Percentiles rank a stretch among this genome's conserved stretches.
Conservation (phyloP, 2,888 invertebrate genomes). For the Perdita meconis region DNA sequence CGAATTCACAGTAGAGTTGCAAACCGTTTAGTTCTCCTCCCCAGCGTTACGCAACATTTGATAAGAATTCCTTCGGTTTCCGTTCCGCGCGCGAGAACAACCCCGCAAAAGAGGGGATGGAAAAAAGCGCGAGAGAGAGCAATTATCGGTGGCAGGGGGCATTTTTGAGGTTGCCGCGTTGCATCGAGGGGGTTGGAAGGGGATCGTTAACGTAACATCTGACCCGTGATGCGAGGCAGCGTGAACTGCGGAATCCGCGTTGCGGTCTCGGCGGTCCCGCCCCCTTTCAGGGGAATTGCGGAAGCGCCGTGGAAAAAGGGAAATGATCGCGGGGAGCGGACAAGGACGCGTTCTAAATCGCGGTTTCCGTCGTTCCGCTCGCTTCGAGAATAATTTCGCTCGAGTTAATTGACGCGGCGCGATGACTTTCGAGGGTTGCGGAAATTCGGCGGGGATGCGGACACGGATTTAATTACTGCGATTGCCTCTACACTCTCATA, state of each 20-base stretch:
- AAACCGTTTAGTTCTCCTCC: neutral
- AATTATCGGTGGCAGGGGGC: slow-evolving; percentile 31
- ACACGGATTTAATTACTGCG: neutral
- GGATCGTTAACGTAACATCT: slow-evolving; percentile 58
- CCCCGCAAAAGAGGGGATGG: too few species aligned
- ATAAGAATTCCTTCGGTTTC: neutral
- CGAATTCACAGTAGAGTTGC: too few species aligned
- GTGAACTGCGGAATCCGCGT: slow-evolving; percentile 32
- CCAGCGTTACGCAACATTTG: too few species aligned
- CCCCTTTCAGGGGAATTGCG: too few species aligned
- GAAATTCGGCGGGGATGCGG: slow-evolving; percentile 1
- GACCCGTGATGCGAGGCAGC: slow-evolving; percentile 37
- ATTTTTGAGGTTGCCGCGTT: slow-evolving; percentile 10
- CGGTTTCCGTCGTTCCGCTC: slow-evolving; percentile 9
- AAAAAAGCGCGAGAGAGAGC: neutral
- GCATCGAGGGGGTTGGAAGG: neutral
- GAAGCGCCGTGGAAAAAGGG: slow-evolving; percentile 6
- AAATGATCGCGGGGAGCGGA: slow-evolving; percentile 12
- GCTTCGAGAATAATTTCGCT: slow-evolving; percentile 21
- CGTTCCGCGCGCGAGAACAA: neutral
- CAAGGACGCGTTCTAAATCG: slow-evolving; percentile 21
- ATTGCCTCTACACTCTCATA: too few species aligned
- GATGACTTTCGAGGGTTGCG: neutral
- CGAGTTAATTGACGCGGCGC: slow-evolving; percentile 14
- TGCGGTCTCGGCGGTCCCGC: slow-evolving; percentile 58